Evolutionary conservation across 2,113 vertebrate genomes (phyloP), one percentile per base, ranked within the genome.

Genomic region (Neomonachus schauinslandi): DNA sequence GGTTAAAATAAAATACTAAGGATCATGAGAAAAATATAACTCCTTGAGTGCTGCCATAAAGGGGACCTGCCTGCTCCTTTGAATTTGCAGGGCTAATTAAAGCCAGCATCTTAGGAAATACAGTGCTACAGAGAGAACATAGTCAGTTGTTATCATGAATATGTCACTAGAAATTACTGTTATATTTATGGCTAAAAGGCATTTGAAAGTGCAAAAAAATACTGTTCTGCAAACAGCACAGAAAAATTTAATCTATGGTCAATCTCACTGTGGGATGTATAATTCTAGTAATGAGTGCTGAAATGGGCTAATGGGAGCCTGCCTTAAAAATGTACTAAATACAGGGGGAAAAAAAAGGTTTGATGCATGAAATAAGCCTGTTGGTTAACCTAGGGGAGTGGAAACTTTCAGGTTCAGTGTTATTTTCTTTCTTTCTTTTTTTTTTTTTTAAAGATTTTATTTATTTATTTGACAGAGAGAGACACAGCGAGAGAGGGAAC

Each of bases 141-240:
- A 98, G 96, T 98, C 97, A 97, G 94, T 98, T 98, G 97, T 96
- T 98, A 97, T 98, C 97, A 87, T 98, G 98, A 97, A 98, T 98
- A 86, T 99, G 98, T 98, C 98, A 98, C 97, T 95, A 95, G 97
- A 96, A 97, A 98, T 99, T 98, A 98, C 93, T 98, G 96, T 98
- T 98, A 96, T 94, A 98, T 97, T 97, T 96, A 96, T 98, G 97
- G 97, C 98, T 98, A 96, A 98, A 98, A 98, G 98, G 79, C 93
- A 98, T 95, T 98, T 97, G 98, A 98, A 98, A 98, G 98, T 49
- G 1, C n/a, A 92, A 93, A 93, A 97, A 97, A 98, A 97, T 92
- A 95, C 91, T 98, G 77, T 97, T 98, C 96, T 98, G 94, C 65
- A 97, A 98, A 98, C 94, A 97, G 81, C 8, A 97, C 59, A 93